Evolutionary conservation across 2,888 invertebrate species (phyloP).

Genomic region (Polyommatus iphigenia): DNA sequence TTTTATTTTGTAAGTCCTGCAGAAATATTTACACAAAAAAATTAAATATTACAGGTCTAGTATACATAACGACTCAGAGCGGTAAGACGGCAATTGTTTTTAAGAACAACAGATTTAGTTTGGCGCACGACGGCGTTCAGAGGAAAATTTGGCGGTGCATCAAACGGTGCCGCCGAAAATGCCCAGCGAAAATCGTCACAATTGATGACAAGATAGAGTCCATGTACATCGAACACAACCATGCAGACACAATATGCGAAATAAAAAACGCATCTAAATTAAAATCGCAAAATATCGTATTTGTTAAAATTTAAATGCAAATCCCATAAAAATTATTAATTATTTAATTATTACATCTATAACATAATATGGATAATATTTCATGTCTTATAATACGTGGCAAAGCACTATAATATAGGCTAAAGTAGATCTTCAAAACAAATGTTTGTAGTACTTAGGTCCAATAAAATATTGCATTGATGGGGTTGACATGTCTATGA

Average conservation of each 20-base stretch:
- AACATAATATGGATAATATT: no score
- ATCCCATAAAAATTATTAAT: no score
- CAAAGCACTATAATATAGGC: no score
- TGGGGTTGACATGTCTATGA: no score
- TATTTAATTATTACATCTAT: no score
- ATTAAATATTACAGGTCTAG: neutral
- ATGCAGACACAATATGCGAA: conserved; percentile 26
- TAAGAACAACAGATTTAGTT: conserved; percentile 34
- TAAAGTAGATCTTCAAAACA: no score
- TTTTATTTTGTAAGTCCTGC: no score
- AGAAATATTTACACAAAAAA: neutral
- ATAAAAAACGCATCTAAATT: neutral
- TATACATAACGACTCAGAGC: neutral
- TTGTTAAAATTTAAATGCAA: neutral
- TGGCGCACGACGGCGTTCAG: conserved; percentile 28
- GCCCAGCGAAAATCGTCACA: conserved; percentile 33
- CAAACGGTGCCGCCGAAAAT: conserved; percentile 37
- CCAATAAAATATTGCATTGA: neutral
- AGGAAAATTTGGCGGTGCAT: conserved; percentile 42
- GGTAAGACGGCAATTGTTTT: conserved; percentile 9
- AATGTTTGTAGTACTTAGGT: no score
- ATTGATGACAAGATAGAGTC: neutral
- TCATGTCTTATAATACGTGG: no score
- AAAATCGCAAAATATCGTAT: neutral
- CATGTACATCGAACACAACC: conserved; percentile 16